Evolutionary conservation across 2,888 invertebrate species (phyloP), one percentile per base, ranked within the genome.

Genomic region (Tipula helvola): DNA sequence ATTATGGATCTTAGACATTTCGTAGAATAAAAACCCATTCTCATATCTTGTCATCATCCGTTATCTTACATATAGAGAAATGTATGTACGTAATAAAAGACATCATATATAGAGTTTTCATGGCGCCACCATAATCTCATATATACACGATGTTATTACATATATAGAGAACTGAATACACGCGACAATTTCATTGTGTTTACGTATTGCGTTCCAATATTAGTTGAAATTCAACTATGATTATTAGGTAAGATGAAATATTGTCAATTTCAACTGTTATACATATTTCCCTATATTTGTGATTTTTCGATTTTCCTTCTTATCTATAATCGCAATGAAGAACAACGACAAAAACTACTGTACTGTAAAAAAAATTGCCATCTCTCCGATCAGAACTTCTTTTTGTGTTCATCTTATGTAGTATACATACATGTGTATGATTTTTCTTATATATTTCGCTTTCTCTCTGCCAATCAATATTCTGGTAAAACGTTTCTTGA

Each of bases 381-480:
- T 84, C 41, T 84, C 16, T 39, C 39, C 41, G 36, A 39, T 84
- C 84, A 39, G 36, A 39, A 84, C 41, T 84, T 84, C 41, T 36
- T 84, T 84, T 84, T 84, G 36, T 84, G 36, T 84, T 84, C 16
- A 16, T 84, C 41, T 84, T 47, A 28, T 47, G 13, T 44, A 39
- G 39, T 85, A 16, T 13, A 36, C n/a, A 44, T 44, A 44, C 8
- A 8, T 71, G 4, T 71, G 28, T 8, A 71, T 28, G 71, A 71
- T 71, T 71, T 71, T 28, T 71, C 71, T 71, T 71, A 71, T 71
- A 28, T 71, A 71, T 71, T 88, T 88, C 88, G 88, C 88, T 88
- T 88, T 88, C 88, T 88, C 87, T 87, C 88, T 87, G 87, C 88
- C 88, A 88, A 88, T 88, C 88, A 88, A 88, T 88, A 88, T 88